phyloP scores from a whole-genome alignment of 2,797 vertebrate genomes.

The Myotis myotis region DNA sequence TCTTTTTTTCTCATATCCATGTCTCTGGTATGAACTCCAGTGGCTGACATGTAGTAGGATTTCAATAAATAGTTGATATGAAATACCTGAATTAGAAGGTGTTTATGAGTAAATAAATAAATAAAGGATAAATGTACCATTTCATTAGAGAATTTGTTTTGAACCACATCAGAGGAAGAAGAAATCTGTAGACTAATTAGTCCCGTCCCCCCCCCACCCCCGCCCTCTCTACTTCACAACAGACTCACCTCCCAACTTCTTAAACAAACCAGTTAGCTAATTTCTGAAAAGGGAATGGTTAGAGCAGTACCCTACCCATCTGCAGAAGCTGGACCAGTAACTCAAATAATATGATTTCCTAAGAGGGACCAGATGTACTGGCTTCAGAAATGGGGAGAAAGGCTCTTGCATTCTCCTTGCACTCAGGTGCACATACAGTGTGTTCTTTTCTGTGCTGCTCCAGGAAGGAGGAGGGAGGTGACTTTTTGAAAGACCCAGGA shows the following conservation, averaged over 20 bases:
- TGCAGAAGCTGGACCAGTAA: neutral
- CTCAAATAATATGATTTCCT: neutral
- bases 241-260: neutral
- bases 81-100: neutral
- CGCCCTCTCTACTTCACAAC: neutral
- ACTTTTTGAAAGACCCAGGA: neutral
- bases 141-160: slow-evolving; percentile 26
- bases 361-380: neutral
- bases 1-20: neutral
- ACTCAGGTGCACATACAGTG: neutral
- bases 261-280: neutral
- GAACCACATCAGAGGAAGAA: neutral
- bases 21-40: neutral
- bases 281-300: neutral
- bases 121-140: neutral
- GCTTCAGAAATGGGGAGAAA: no score
- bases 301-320: neutral
- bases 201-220: neutral
- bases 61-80: neutral
- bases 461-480: neutral
- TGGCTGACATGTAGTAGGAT: neutral
- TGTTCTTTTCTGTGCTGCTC: neutral
- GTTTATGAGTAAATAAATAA: neutral
- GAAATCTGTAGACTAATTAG: neutral
- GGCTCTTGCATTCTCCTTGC: neutral